Percentiles rank a stretch among this genome's conserved stretches.
These are phyloP conservation scores for Heterohyrax brucei DNA, from an alignment of 2,797 vertebrate species.

Conservation along the genomic window DNA sequence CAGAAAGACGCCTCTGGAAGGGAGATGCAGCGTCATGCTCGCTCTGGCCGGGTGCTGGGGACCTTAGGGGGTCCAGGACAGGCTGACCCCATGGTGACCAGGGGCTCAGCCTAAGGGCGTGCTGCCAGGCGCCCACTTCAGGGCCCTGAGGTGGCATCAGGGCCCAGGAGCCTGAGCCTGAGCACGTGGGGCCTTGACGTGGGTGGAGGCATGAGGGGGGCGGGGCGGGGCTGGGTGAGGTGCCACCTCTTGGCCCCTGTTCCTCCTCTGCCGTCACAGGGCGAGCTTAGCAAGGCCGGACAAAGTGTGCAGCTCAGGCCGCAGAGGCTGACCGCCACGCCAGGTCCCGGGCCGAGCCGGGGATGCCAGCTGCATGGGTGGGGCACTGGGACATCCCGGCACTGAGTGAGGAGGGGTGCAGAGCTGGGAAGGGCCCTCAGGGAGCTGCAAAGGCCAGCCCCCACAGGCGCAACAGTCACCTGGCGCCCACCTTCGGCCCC, in stretches of 20 bases:
- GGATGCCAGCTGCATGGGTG: too few species aligned
- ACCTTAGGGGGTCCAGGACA: neutral
- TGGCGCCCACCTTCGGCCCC: too few species aligned
- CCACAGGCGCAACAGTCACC: too few species aligned
- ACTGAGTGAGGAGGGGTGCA: too few species aligned
- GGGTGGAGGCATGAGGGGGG: too few species aligned
- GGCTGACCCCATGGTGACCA: too few species aligned
- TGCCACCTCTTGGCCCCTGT: neutral
- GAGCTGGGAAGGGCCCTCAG: neutral
- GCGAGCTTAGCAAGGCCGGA: too few species aligned
- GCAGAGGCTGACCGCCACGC: neutral
- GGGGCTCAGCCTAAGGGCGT: neutral
- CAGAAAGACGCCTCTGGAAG: slow-evolving; percentile 46
- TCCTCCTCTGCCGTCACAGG: neutral
- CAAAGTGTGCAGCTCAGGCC: neutral
- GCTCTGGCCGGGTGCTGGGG: neutral
- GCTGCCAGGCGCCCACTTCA: neutral
- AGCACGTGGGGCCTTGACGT: too few species aligned
- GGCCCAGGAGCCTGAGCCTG: too few species aligned
- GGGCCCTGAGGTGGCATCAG: too few species aligned
- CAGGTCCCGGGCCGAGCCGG: neutral
- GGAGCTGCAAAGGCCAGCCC: neutral
- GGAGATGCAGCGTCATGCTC: neutral
- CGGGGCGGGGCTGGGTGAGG: neutral
- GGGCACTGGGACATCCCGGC: neutral